Base-by-base conservation (phyloP, 2,888 invertebrate genomes). In the Cephus sareptanus region DNA sequence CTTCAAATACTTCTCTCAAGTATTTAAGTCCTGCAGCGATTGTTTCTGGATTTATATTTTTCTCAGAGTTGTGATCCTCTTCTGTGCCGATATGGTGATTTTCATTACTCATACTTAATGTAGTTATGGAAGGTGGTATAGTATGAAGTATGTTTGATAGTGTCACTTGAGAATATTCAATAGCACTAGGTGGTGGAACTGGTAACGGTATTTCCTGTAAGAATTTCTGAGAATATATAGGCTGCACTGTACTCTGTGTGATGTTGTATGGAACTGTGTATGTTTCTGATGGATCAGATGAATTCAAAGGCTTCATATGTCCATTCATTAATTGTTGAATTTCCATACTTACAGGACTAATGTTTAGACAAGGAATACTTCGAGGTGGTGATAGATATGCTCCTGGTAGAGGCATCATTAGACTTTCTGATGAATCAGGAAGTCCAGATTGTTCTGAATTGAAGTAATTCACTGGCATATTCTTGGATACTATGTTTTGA, bases 1-100 rank as follows among this genome's bases (percentile, higher is more conserved):
- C 80, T 76, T 91, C 91, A 79, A 90, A 90, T 77, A 88, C 87
- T 75, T 86, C 82, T 81, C 91, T 84, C 74, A 91, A 85, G 80
- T 85, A 90, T 78, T 85, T 88, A 6, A 90, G 83, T 31, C 89
- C 89, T 37, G 88, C 89, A 34, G 81, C 78, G 56, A 90, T 89
- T 15, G 78, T 86, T 30, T 86, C 83, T 74, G 86, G 83, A 35
- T 89, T 81, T 76, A 88, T 84, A 78, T 77, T 81, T 68, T n/a
- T 35, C 40, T 37, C 34, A 12, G 74, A 3, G 33, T 12, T 30
- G 37, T 40, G 69, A 40, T 37, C 31, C 40, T 68, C 78, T 1
- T 68, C 31, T 70, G 15, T 1, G 15, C 0, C 15, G 1, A 40
- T 40, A 40, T 15, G 15, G 6, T 40, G 4, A 15, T 40, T 15